Evolutionary conservation across 2,888 invertebrate species (phyloP), one percentile per base, ranked within the genome.

Genomic region (Amblyjoppa fuscipennis): DNA sequence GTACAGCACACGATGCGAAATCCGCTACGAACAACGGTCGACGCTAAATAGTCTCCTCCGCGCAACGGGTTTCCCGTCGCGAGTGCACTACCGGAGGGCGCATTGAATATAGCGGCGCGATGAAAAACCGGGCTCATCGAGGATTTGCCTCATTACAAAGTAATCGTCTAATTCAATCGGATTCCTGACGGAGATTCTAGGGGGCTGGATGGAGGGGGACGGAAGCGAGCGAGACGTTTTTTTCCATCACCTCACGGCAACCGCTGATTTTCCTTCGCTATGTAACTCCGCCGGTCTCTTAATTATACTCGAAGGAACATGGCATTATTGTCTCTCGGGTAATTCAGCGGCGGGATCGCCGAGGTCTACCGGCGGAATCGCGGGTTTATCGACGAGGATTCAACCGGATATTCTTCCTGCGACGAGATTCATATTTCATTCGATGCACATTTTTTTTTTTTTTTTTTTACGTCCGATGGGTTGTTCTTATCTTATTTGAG

Each of bases 21-120:
- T 3, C 59, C 79, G 34, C 68, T 16, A 49, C 41, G 68, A 59
- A 81, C 73, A 75, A 74, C 76, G 81, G 70, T 64, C 51, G 56
- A 41, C 56, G 31, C 41, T 68, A 28, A 61, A 61, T 45, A 75
- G 66, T 11, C 69, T 69, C 51, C 53, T 20, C 69, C 69, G 51
- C 64, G 56, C 83, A 79, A 79, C 83, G 78, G 83, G 74, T 68
- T 83, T 83, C 79, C 83, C 83, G 83, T 20, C 20, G 78, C 56
- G 51, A 77, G 59, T 11, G 9, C 28, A 9, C 13, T 59, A 28
- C 34, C 61, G 16, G 16, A 6, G 16, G 16, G 4, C 34, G 31
- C 31, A 61, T 31, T 69, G 53, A 79, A 79, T 49, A 16, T 28
- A 3, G 31, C 51, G 31, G 69, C 51, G 75, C 70, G 80, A 76